These are phyloP conservation scores for Ichneumon xanthorius DNA, from an alignment of 2,888 invertebrate species.

Conservation along the genomic window DNA sequence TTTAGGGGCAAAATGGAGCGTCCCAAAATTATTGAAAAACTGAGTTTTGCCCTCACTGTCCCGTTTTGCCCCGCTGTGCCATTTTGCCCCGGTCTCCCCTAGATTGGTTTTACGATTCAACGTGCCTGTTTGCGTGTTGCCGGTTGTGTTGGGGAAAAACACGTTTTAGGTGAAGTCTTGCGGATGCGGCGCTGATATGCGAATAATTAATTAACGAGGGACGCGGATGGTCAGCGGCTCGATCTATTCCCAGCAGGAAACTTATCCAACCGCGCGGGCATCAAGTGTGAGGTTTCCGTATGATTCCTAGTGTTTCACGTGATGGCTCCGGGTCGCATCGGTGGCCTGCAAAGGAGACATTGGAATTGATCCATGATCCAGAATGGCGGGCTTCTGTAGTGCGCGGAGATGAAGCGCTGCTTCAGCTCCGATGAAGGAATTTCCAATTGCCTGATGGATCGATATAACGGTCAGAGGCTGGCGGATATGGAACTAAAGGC, in stretches of 20 bases:
- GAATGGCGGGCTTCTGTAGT: conserved; percentile 13
- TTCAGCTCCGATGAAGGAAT: conserved; percentile 52
- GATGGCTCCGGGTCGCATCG: background rate
- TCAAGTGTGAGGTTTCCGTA: background rate
- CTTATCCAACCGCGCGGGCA: background rate
- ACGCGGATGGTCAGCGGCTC: conserved; percentile 6
- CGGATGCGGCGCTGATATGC: background rate
- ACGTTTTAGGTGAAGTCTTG: background rate
- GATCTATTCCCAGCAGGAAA: conserved; percentile 10
- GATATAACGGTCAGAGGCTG: conserved; percentile 30
- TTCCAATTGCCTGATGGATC: conserved; percentile 52
- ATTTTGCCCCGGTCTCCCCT: too few relatives aligned
- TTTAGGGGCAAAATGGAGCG: too few relatives aligned
- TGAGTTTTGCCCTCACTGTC: too few relatives aligned
- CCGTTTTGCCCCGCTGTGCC: too few relatives aligned
- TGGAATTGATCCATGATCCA: conserved; percentile 20
- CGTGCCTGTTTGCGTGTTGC: background rate
- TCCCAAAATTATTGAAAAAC: too few relatives aligned
- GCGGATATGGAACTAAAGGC: conserved; percentile 6
- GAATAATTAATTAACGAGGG: conserved; percentile 12
- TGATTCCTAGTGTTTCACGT: conserved; percentile 1
- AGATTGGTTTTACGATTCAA: background rate
- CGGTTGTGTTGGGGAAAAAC: background rate
- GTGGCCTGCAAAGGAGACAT: conserved; percentile 1
- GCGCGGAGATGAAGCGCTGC: conserved; percentile 25